A percentile compares a stretch with the other conserved stretches of the same genome.
Conservation (phyloP, 2,888 invertebrate genomes). For the Cybosia mesomella region DNA sequence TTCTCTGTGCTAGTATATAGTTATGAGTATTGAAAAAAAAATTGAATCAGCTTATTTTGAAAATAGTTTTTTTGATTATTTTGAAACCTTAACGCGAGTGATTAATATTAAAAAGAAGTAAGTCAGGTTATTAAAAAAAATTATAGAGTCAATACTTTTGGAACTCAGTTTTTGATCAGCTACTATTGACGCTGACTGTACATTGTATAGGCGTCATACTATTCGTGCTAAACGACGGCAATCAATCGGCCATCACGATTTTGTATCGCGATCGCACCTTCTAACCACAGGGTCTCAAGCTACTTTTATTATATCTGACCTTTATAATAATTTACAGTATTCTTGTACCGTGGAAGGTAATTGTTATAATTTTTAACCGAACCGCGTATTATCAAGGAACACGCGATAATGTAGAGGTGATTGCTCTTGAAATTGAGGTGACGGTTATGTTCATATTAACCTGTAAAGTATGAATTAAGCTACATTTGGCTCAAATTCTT, state of each 20-base stretch:
- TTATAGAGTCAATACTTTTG: too few species aligned
- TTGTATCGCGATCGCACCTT: slow-evolving; percentile 11
- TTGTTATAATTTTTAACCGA: slow-evolving; percentile 42
- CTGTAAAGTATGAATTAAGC: neutral
- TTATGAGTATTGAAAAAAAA: too few species aligned
- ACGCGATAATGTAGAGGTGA: slow-evolving; percentile 27
- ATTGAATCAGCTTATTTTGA: too few species aligned
- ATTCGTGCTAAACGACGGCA: neutral
- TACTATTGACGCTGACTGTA: too few species aligned
- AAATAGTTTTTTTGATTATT: too few species aligned
- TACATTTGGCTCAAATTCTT: neutral
- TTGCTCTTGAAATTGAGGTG: slow-evolving; percentile 20
- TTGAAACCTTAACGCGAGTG: too few species aligned
- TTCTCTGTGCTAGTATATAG: too few species aligned
- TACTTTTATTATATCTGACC: slow-evolving; percentile 38
- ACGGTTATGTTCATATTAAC: neutral
- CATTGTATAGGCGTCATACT: neutral
- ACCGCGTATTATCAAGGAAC: slow-evolving; percentile 32
- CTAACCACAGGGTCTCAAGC: slow-evolving; percentile 31
- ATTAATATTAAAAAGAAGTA: too few species aligned
- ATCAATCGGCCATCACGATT: slow-evolving; percentile 27
- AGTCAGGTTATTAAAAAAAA: too few species aligned
- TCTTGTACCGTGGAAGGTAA: slow-evolving; percentile 43
- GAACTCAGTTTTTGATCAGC: too few species aligned
- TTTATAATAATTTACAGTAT: slow-evolving; percentile 44